Evolutionary conservation across 2,113 vertebrate genomes (phyloP).

Genomic region (Petroica traversi): DNA sequence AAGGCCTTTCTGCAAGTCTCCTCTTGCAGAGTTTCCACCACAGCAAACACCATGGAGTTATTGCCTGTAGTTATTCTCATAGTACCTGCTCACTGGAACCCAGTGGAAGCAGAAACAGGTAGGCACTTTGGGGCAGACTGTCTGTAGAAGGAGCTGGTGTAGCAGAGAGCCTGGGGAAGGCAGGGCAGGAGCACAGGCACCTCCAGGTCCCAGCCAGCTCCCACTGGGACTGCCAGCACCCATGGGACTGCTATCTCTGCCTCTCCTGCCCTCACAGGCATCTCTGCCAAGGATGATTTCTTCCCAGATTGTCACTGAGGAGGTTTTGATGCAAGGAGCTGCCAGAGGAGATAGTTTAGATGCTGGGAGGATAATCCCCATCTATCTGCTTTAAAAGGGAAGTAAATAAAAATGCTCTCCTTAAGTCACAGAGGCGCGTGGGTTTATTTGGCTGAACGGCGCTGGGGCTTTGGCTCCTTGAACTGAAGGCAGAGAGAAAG

Average conservation of each 20-base stretch:
- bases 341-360: background rate
- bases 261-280: background rate
- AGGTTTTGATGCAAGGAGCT: background rate
- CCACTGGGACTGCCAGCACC: background rate
- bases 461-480: rapidly evolving
- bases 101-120: background rate
- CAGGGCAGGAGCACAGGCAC: background rate
- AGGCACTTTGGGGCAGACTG: background rate
- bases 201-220: background rate
- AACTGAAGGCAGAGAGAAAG: background rate
- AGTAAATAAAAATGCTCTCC: background rate
- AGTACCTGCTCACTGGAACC: rapidly evolving
- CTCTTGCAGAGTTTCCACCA: background rate
- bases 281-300: background rate
- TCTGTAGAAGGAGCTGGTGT: rapidly evolving
- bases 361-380: background rate
- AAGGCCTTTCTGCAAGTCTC: background rate
- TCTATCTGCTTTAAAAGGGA: background rate
- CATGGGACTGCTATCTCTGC: background rate
- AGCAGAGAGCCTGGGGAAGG: background rate
- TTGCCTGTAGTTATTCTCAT: background rate
- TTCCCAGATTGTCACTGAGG: background rate
- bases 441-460: background rate
- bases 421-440: background rate
- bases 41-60: background rate